Evolutionary conservation across 2,113 vertebrate species (phyloP).

Genomic region (Colistium nudipinnis): DNA sequence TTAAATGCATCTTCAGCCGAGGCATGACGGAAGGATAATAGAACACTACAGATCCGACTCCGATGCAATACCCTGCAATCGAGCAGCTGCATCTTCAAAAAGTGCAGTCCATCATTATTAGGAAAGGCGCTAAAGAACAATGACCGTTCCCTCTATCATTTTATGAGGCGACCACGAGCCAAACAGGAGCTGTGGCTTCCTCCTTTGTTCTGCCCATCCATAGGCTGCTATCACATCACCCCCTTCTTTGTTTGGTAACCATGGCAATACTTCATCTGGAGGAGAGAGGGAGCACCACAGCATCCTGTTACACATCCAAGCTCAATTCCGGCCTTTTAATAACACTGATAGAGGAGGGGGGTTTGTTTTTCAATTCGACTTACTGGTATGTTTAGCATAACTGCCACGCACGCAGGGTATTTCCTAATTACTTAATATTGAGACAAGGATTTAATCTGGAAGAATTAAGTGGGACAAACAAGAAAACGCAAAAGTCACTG

Average conservation of each 20-base stretch:
- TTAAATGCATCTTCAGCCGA: neutral
- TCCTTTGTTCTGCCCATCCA: conserved; percentile 81
- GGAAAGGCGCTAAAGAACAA: conserved; percentile 32
- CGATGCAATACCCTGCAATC: conserved; percentile 36
- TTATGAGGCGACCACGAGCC: conserved; percentile 40
- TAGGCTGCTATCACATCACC: conserved; percentile 73
- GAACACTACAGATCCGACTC: neutral
- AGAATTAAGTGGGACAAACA: neutral
- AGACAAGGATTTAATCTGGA: neutral
- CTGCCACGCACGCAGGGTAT: neutral
- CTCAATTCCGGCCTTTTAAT: conserved; percentile 8
- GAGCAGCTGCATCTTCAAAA: conserved; percentile 46
- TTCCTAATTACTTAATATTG: neutral
- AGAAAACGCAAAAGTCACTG: neutral
- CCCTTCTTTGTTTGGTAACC: conserved; percentile 86
- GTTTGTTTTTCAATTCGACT: neutral
- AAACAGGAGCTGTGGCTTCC: conserved; percentile 58
- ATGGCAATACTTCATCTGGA: conserved; percentile 83
- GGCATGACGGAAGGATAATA: conserved; percentile 1
- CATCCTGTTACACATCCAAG: conserved; percentile 37
- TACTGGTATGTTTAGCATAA: neutral
- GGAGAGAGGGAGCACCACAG: conserved; percentile 61
- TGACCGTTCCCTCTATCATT: conserved; percentile 47
- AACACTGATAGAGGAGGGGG: neutral
- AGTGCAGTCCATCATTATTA: conserved; percentile 16